Percentiles rank a stretch among this genome's conserved stretches.
These are phyloP conservation scores for Clostera curtula DNA, from an alignment of 2,888 invertebrate genomes.

Conservation along the genomic window DNA sequence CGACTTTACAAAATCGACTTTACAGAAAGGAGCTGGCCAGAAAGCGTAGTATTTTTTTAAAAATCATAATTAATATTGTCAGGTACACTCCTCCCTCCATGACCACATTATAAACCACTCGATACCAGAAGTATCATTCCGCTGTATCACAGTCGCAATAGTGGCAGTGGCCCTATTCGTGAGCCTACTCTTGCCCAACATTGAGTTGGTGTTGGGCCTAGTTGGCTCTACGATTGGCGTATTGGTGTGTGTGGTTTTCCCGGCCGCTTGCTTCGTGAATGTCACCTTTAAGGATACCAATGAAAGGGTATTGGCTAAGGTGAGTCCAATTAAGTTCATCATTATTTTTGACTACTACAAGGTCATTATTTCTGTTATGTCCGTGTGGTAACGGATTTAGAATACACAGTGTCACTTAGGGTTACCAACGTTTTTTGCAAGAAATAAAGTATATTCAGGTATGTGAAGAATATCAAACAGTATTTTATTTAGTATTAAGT, in stretches of 20 bases:
- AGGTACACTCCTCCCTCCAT: slow-evolving; percentile 80
- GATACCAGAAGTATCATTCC: slow-evolving; percentile 90
- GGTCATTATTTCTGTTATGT: too few species aligned
- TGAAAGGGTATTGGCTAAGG: slow-evolving; percentile 88
- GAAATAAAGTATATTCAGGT: too few species aligned
- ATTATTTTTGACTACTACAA: too few species aligned
- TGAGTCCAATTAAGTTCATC: too few species aligned
- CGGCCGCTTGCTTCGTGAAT: slow-evolving; percentile 90
- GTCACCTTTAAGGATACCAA: slow-evolving; percentile 89
- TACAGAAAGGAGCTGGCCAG: too few species aligned
- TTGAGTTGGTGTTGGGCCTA: slow-evolving; percentile 94
- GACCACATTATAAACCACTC: slow-evolving; percentile 77
- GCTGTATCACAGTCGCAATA: slow-evolving; percentile 86
- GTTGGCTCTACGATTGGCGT: slow-evolving; percentile 97
- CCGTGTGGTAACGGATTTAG: too few species aligned
- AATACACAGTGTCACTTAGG: too few species aligned
- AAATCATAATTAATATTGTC: slow-evolving; percentile 9
- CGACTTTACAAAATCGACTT: too few species aligned
- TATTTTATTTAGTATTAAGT: too few species aligned
- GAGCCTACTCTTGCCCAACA: slow-evolving; percentile 93
- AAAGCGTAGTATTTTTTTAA: too few species aligned
- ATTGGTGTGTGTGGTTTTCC: slow-evolving; percentile 93
- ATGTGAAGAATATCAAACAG: too few species aligned
- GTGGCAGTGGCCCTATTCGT: slow-evolving; percentile 83
- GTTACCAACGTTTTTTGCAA: too few species aligned